phyloP scores from a whole-genome alignment of 1,140 invertebrate genomes.

The Camponotus vicinus region DNA sequence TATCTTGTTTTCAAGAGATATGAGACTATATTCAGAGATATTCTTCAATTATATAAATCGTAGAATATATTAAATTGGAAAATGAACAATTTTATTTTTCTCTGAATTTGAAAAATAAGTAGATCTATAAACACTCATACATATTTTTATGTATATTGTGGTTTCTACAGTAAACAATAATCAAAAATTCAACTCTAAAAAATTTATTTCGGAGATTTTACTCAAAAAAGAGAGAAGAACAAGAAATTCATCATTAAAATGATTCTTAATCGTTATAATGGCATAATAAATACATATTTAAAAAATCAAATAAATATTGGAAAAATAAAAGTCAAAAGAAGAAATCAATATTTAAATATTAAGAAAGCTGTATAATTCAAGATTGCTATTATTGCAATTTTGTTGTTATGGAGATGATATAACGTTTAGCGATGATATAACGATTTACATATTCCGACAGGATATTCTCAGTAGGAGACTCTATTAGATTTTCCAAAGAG shows the following conservation, averaged over 20 bases:
- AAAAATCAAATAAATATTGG: conserved; percentile 9
- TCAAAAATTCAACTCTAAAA: not conserved
- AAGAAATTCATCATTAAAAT: not conserved
- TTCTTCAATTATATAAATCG: too few species aligned
- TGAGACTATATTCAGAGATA: too few species aligned
- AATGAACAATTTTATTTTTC: not conserved
- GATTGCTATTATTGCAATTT: conserved; percentile 14
- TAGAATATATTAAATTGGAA: not conserved
- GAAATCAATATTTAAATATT: conserved; percentile 38
- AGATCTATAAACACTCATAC: not conserved
- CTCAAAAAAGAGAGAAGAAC: not conserved
- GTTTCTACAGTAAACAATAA: not conserved
- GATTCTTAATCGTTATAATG: not conserved
- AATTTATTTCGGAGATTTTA: not conserved
- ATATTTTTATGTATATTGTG: not conserved
- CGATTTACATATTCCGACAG: too few species aligned
- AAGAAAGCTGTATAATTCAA: conserved; percentile 2
- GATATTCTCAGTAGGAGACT: not conserved
- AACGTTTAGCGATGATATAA: not conserved
- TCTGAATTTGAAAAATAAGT: not conserved
- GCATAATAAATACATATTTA: not conserved
- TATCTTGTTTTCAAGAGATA: too few species aligned
- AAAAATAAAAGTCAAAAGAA: conserved; percentile 32
- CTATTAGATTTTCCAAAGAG: not conserved
- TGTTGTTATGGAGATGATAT: not conserved